Evolutionary conservation across 1,140 invertebrate species (phyloP), one percentile per base, ranked within the genome.

Genomic region (Physella acuta): DNA sequence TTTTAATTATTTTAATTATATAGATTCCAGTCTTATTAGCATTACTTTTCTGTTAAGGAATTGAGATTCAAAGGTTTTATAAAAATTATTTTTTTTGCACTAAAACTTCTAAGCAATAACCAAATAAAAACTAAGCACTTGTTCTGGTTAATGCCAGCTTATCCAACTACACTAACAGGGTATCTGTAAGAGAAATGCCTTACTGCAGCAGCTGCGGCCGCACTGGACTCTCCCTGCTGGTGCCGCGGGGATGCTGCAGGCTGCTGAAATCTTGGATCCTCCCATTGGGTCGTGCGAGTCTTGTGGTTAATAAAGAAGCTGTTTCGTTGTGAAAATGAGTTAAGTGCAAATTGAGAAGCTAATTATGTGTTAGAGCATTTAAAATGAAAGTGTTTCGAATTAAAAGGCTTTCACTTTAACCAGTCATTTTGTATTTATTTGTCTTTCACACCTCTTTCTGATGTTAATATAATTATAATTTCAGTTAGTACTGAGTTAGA

Each of bases 281-380:
- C 62, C 62, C 62, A 64, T 24, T 64, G 62, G 14, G 62, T 64
- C 3, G 39, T 64, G 24, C 44, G 8, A 4, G 39, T 14, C 11
- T 26, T 28, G 33, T 64, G 62, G 37, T 64, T 44, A 24, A 64
- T 64, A 49, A 64, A 64, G 30, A 64, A 64, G 33, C 62, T 64
- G 49, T 39, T n/a, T n/a, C 44, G 44, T 49, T n/a, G 44, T 11
- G 44, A n/a, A 49, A n/a, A 49, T 49, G n/a, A 49, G 44, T 49
- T 11, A n/a, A 14, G 44, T 49, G 11, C n/a, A 14, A 14, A 49
- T n/a, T n/a, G n/a, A 14, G 11, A 14, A 49, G 44, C 44, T 14
- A 49, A n/a, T 11, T n/a, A 11, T 14, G 11, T 49, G 44, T 49
- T n/a, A 49, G n/a, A 49, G n/a, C n/a, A n/a, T 49, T 11, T 14